phyloP scores from a whole-genome alignment of 2,113 vertebrate species.

The Natator depressus region DNA sequence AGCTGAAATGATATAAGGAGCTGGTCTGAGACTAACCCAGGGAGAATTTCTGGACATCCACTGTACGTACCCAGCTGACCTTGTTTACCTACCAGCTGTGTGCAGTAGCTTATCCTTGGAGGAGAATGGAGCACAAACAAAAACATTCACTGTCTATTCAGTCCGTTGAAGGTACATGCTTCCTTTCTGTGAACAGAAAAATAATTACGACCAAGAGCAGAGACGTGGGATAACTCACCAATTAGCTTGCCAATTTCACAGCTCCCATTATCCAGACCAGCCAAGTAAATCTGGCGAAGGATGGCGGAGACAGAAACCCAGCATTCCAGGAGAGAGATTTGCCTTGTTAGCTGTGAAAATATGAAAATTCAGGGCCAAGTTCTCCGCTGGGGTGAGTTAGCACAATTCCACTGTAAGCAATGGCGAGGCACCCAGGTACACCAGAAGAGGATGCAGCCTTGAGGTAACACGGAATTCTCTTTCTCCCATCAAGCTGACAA shows the following conservation, averaged over 20 bases:
- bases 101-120: neutral
- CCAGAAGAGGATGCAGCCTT: too few relatives aligned
- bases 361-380: neutral
- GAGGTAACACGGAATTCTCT: neutral
- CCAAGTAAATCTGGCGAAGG: neutral
- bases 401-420: neutral
- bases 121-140: neutral
- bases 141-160: neutral
- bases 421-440: neutral
- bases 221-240: neutral
- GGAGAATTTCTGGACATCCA: neutral
- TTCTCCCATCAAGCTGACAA: neutral
- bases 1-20: neutral
- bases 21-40: neutral
- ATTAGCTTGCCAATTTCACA: neutral
- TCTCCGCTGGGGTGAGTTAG: neutral
- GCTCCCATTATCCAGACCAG: neutral
- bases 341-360: neutral
- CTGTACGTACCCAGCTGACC: too few relatives aligned
- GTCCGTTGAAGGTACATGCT: neutral
- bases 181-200: neutral
- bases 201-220: neutral
- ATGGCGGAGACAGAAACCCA: neutral
- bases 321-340: neutral
- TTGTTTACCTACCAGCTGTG: neutral